These are phyloP conservation scores for Dolichoris vasculosae DNA, from an alignment of 1,140 invertebrate genomes.

Conservation along the genomic window DNA sequence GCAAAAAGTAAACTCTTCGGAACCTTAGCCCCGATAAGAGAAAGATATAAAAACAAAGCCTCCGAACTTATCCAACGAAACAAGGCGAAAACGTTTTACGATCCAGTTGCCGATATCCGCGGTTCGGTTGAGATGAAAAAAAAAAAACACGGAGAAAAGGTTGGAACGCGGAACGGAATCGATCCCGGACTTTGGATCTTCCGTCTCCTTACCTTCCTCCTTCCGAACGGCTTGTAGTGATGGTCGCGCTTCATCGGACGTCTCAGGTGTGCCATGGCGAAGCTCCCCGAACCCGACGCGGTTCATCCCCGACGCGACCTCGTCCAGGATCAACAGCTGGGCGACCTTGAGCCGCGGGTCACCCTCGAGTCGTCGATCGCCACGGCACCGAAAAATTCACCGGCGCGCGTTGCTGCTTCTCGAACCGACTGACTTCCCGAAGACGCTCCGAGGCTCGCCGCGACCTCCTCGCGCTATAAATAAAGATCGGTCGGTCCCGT, in stretches of 20 bases:
- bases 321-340: neutral
- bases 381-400: neutral
- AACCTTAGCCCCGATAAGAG: no score
- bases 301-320: neutral
- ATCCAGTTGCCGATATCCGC: no score
- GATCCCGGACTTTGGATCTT: no score
- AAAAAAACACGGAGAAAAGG: no score
- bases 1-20: no score
- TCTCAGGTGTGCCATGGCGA: constrained; percentile 67
- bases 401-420: neutral
- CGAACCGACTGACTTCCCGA: neutral
- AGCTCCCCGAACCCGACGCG: neutral
- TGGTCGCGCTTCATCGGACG: constrained; percentile 67
- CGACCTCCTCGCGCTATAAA: constrained; percentile 72
- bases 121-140: no score
- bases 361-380: neutral
- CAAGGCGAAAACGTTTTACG: no score
- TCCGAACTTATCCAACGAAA: no score
- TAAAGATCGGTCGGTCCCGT: constrained; percentile 62
- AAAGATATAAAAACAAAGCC: no score
- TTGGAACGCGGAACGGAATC: no score
- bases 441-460: constrained; percentile 68
- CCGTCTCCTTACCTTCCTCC: constrained; percentile 68
- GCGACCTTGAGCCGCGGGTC: neutral
- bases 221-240: constrained; percentile 72